These are phyloP conservation scores for Gambusia holbrooki DNA, from an alignment of 2,113 vertebrate genomes.

Conservation along the genomic window DNA sequence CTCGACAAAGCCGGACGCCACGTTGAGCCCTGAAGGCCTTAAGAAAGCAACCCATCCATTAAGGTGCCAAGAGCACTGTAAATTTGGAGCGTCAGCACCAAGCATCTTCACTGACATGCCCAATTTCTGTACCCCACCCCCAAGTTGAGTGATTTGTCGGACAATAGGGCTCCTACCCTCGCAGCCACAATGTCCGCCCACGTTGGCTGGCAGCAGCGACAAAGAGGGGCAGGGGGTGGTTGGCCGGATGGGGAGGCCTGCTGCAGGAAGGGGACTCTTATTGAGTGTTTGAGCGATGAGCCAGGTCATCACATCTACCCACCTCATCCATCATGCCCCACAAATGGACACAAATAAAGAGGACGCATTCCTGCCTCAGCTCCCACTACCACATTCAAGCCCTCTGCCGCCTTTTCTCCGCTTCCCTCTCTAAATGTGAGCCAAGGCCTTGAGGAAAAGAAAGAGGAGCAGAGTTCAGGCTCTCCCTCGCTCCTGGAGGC, in stretches of 20 bases:
- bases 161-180: slow-evolving; percentile 72
- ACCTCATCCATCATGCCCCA: slow-evolving; percentile 85
- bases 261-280: slow-evolving; percentile 80
- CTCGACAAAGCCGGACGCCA: slow-evolving; percentile 82
- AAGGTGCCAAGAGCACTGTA: slow-evolving; percentile 79
- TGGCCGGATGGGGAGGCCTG: slow-evolving; percentile 71
- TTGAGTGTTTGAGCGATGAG: slow-evolving; percentile 86
- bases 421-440: slow-evolving; percentile 55
- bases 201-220: slow-evolving; percentile 74
- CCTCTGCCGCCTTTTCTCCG: slow-evolving; percentile 62
- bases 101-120: slow-evolving; percentile 73
- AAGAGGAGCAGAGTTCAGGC: slow-evolving; percentile 75
- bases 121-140: slow-evolving; percentile 62
- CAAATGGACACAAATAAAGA: slow-evolving; percentile 80
- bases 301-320: slow-evolving; percentile 84
- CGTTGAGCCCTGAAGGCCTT: slow-evolving; percentile 63
- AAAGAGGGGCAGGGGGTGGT: slow-evolving; percentile 26
- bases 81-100: slow-evolving; percentile 67
- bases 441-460: slow-evolving; percentile 62
- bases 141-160: slow-evolving; percentile 43
- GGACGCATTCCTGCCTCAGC: slow-evolving; percentile 78
- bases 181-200: slow-evolving; percentile 79
- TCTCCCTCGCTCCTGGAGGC: slow-evolving; percentile 66
- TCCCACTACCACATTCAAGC: slow-evolving; percentile 76
- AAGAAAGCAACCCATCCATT: slow-evolving; percentile 79